Evolutionary conservation across 2,797 vertebrate genomes (phyloP).

Genomic region (Fistularia commersonii): DNA sequence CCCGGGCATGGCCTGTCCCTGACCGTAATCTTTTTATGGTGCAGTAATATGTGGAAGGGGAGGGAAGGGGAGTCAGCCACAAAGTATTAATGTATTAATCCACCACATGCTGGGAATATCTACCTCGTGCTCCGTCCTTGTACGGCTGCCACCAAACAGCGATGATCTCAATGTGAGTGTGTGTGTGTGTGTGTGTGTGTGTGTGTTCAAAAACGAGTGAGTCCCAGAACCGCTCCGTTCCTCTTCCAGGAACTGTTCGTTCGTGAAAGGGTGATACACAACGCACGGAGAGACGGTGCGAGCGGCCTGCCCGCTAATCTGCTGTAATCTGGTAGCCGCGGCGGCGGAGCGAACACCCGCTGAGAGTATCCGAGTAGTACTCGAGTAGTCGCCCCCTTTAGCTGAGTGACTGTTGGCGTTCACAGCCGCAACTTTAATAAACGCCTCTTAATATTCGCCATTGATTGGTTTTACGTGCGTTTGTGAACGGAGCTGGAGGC

Average conservation of each 20-base stretch:
- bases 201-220: neutral
- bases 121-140: constrained; percentile 42
- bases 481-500: too few species aligned
- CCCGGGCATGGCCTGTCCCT: constrained; percentile 53
- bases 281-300: constrained; percentile 33
- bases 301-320: constrained; percentile 63
- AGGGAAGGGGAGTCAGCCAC: constrained; percentile 25
- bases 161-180: constrained; percentile 23
- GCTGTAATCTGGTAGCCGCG: constrained; percentile 68
- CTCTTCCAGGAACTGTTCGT: neutral
- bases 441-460: too few species aligned
- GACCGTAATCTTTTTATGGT: constrained; percentile 70
- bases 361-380: too few species aligned
- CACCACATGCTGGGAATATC: constrained; percentile 61
- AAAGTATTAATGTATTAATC: constrained; percentile 69
- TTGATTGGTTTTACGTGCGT: too few species aligned
- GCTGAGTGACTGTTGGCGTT: too few species aligned
- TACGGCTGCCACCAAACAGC: constrained; percentile 35
- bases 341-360: constrained; percentile 45
- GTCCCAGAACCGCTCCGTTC: too few species aligned
- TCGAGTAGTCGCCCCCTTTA: too few species aligned
- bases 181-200: constrained; percentile 2
- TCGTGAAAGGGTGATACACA: too few species aligned
- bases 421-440: too few species aligned
- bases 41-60: constrained; percentile 45